Evolutionary conservation across 2,888 invertebrate genomes (phyloP), one percentile per base, ranked within the genome.

Genomic region (Pollenia amentaria): DNA sequence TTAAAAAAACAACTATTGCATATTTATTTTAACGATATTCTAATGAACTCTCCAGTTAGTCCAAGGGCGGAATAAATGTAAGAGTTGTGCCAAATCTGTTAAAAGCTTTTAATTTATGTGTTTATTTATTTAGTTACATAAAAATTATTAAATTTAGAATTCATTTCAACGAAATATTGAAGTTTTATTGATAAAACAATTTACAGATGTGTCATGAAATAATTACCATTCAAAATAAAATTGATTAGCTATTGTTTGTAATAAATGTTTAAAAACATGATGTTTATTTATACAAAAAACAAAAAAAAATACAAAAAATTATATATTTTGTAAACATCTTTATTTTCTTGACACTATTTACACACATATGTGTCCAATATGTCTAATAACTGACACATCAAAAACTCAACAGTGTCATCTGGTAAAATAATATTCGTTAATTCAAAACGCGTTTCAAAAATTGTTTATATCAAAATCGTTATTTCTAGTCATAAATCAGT

Each of bases 271-370:
- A 9, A 2, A 40, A 46, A 48, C 16, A 16, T 48, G 12, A 16
- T 40, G 16, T 48, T 29, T 46, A 46, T 40, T 12, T 3, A 48
- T 57, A 44, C 8, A 40, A 10, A 12, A 29, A 29, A 6, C 0
- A 29, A 29, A 29, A 29, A 29, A 29, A 6, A 29, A n/a, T n/a
- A n/a, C n/a, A 29, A 29, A 16, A 16, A 60, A 4, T 65, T 29
- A 67, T n/a, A n/a, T n/a, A n/a, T 60, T 79, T 48, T 51, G n/a
- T 11, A 53, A 64, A 65, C 55, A 80, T 72, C 67, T 76, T 80
- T 55, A 76, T 80, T 76, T 72, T 69, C 51, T 75, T 79, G 73
- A 55, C 79, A 84, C 46, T 67, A 55, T 84, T 79, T 44, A 77
- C 70, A 65, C 81, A 73, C 11, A 70, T 42, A 40, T 81, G 3